Conservation (phyloP, 2,888 invertebrate species). For the Dorcus parallelipipedus region DNA sequence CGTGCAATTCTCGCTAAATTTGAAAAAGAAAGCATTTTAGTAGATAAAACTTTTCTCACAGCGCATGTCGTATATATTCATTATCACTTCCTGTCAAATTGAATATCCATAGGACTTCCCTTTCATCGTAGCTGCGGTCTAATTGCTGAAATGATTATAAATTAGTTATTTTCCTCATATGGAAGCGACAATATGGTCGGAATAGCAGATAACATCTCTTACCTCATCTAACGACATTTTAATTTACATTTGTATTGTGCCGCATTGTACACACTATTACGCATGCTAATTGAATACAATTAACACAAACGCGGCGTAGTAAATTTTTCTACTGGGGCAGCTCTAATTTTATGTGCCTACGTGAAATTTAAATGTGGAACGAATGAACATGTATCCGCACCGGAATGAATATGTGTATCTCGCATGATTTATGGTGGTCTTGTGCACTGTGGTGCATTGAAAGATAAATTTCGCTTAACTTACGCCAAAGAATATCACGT, state of each 20-base stretch:
- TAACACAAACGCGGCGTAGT: conserved; percentile 18
- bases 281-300: conserved; percentile 35
- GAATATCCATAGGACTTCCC: too few species aligned
- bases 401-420: too few species aligned
- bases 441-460: too few species aligned
- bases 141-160: conserved; percentile 3
- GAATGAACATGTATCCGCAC: too few species aligned
- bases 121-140: conserved; percentile 2
- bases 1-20: too few species aligned
- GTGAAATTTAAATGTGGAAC: too few species aligned
- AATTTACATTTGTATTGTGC: conserved; percentile 32
- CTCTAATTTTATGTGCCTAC: too few species aligned
- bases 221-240: conserved; percentile 33
- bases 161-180: neutral
- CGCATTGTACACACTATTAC: conserved; percentile 37
- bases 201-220: conserved; percentile 26
- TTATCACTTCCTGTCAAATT: neutral
- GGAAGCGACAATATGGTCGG: conserved; percentile 19
- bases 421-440: too few species aligned
- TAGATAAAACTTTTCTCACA: neutral
- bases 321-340: too few species aligned
- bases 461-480: too few species aligned
- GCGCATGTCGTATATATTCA: conserved; percentile 1
- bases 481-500: too few species aligned
- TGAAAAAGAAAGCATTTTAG: too few species aligned